Evolutionary conservation across 2,888 invertebrate genomes (phyloP), one percentile per base, ranked within the genome.

Genomic region (Drosophila falleni): DNA sequence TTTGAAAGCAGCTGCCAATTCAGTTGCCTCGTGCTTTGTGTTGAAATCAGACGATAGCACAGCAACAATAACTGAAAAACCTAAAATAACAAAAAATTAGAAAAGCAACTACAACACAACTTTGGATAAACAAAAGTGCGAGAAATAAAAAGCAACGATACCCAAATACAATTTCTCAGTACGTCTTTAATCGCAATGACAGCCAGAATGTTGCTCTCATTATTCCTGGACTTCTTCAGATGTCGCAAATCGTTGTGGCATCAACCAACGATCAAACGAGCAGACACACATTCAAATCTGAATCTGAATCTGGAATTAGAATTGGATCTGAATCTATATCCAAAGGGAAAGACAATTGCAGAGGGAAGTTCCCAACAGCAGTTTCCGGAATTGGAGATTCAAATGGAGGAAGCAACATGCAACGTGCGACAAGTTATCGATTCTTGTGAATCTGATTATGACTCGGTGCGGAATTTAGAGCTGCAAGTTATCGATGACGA

Each of bases 201-300:
- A 9, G 42, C 47, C 58, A 41, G 64, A 46, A 63, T 78, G 80
- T 49, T 83, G 15, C 13, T 89, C 35, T 59, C 67, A 3, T 50
- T 71, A 1, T 23, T 89, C 0, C n/a, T 71, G 55, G 58, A 83
- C 13, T 39, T 89, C 2, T 74, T 83, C 23, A 61, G 37, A 8
- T 85, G 82, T 15, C 68, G 55, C 41, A 66, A 53, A 23, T 15
- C 59, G 16, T 15, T 53, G 5, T 29, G 35, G 46, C 37, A 11
- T 2, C 46, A 8, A n/a, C n/a, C 39, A 19, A 44, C 55, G 5
- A 44, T 23, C 33, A n/a, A 31, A n/a, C 6, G 3, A 1, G 10
- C 31, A 2, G 42, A 56, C 2, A 5, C 33, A 1, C 23, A 19
- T n/a, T 23, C 55, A 5, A 26, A 44, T 11, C 44, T 44, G 15